These are phyloP conservation scores for Thymelicus sylvestris DNA, from an alignment of 2,888 invertebrate genomes.

Conservation along the genomic window DNA sequence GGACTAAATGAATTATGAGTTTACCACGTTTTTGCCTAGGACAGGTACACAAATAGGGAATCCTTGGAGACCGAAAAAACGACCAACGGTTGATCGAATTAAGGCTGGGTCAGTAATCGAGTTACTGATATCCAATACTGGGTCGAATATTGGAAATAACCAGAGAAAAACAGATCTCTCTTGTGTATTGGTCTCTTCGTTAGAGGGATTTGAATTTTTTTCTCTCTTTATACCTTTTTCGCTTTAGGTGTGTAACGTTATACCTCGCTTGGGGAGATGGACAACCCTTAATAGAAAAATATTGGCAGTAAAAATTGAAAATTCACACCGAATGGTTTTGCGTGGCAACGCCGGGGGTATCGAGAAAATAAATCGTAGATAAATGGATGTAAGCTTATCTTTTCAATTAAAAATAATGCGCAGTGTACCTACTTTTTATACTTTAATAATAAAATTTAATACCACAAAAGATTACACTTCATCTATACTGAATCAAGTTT, in stretches of 20 bases:
- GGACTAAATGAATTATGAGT: conserved; percentile 44
- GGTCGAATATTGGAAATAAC: conserved; percentile 72
- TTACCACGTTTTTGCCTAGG: conserved; percentile 49
- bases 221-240: conserved; percentile 53
- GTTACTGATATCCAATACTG: conserved; percentile 81
- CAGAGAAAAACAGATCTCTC: conserved; percentile 76
- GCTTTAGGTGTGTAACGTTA: conserved; percentile 76
- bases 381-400: conserved; percentile 34
- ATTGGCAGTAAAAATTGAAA: conserved; percentile 66
- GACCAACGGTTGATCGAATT: conserved; percentile 77
- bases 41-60: conserved; percentile 53
- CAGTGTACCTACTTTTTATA: neutral
- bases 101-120: conserved; percentile 82
- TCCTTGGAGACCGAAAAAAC: conserved; percentile 63
- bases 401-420: conserved; percentile 35
- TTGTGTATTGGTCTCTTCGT: conserved; percentile 79
- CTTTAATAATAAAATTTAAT: neutral
- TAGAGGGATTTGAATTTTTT: conserved; percentile 79
- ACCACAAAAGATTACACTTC: too few relatives aligned
- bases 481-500: too few relatives aligned
- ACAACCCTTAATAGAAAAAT: conserved; percentile 80
- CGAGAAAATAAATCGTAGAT: conserved; percentile 21
- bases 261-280: conserved; percentile 67
- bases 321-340: conserved; percentile 63
- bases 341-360: conserved; percentile 28